Conservation (phyloP, 2,888 invertebrate species). For the Mesochorus sp. region DNA sequence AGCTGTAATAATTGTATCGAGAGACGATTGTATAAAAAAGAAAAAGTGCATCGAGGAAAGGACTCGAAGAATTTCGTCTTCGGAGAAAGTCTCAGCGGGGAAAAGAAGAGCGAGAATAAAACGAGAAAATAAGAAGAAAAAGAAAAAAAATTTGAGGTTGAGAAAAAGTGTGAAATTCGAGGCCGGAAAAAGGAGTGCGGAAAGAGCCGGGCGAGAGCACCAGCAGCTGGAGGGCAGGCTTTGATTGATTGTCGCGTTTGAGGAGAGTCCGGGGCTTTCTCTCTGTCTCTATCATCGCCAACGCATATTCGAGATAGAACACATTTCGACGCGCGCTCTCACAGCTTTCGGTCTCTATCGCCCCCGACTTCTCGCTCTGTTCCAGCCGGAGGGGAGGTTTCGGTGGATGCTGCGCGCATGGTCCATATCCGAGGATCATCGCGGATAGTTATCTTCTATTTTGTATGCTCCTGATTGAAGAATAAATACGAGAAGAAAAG, state of each 20-base stretch:
- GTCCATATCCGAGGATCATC: slow-evolving; percentile 64
- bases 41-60: too few relatives aligned
- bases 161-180: not conserved
- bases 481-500: slow-evolving; percentile 48
- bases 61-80: not conserved
- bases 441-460: slow-evolving; percentile 61
- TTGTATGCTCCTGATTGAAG: slow-evolving; percentile 67
- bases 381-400: not conserved
- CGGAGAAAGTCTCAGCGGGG: not conserved
- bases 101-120: not conserved
- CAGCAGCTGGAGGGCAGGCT: slow-evolving; percentile 51
- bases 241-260: slow-evolving; percentile 59
- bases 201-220: slow-evolving; percentile 8
- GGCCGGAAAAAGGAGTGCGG: slow-evolving; percentile 4
- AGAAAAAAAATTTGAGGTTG: not conserved
- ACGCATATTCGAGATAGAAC: slow-evolving; percentile 14
- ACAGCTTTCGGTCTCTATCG: not conserved
- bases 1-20: too few relatives aligned
- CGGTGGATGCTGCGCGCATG: slow-evolving; percentile 59
- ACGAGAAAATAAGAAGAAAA: not conserved
- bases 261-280: slow-evolving; percentile 18
- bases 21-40: too few relatives aligned
- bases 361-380: slow-evolving; percentile 1
- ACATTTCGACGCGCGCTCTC: slow-evolving; percentile 36
- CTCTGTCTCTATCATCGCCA: not conserved